Evolutionary conservation across 92 coral and sea anemone species (phyloP).

Genomic region (Porites cylindrica): DNA sequence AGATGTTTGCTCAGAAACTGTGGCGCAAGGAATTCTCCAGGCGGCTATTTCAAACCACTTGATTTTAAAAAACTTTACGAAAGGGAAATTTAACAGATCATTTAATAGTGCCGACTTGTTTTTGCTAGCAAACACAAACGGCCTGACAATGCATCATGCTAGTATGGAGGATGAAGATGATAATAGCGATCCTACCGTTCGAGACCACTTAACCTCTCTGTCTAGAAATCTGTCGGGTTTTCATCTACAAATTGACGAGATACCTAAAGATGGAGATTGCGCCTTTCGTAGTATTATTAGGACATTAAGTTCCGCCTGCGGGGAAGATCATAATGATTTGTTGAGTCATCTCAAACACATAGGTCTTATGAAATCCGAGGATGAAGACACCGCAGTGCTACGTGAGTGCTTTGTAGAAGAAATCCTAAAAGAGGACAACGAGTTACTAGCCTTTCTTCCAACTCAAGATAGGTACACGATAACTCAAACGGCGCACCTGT

Average conservation of each 20-base stretch:
- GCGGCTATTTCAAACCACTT: slow-evolving; percentile 40
- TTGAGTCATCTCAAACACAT: no score
- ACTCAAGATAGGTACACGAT: no score
- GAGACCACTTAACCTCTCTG: slow-evolving; percentile 36
- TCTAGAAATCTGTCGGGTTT: slow-evolving; percentile 58
- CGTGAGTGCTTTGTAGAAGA: no score
- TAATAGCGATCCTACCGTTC: slow-evolving; percentile 37
- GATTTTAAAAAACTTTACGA: slow-evolving; percentile 38
- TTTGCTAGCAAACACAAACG: slow-evolving; percentile 23
- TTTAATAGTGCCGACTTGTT: slow-evolving; percentile 40
- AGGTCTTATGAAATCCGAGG: no score
- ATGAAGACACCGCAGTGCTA: no score
- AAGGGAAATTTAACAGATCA: slow-evolving; percentile 52
- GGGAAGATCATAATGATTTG: neutral
- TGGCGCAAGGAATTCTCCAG: slow-evolving; percentile 42
- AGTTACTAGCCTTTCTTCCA: no score
- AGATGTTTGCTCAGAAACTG: slow-evolving; percentile 55
- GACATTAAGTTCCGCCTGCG: neutral
- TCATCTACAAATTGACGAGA: slow-evolving; percentile 35
- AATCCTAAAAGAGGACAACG: no score
- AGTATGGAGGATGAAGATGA: slow-evolving; percentile 13
- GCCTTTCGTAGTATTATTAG: neutral
- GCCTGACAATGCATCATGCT: no score
- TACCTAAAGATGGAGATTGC: slow-evolving; percentile 55
- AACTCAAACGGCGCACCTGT: no score